Evolutionary conservation across 2,797 vertebrate species (phyloP), one percentile per base, ranked within the genome.

Genomic region (Nyctibius grandis): DNA sequence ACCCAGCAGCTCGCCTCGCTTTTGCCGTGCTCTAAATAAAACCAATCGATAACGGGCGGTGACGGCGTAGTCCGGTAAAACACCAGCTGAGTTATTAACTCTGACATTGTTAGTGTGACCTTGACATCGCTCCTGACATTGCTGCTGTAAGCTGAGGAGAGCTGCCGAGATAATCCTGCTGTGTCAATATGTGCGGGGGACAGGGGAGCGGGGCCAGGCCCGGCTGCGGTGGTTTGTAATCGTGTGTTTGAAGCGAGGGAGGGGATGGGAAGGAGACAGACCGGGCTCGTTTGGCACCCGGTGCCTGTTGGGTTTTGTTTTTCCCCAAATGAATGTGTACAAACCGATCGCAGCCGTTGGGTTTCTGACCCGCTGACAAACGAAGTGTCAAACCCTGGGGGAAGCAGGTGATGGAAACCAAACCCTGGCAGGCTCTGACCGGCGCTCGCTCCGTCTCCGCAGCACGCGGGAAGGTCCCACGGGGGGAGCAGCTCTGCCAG

Each of bases 81-180:
- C 21, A 60, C 14, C 69, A 28, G 78, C 82, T 88, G 91, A 88
- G 91, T 93, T 42, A 95, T 95, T 95, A 91, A 95, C 89, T 45
- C 9, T 1, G 34, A 18, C 29, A 31, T 68, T 91, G 89, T 73
- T 47, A 9, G 48, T 29, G 64, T 21, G 73, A 68, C 54, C 82
- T n/a, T n/a, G n/a, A n/a, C n/a, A n/a, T n/a, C n/a, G n/a, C 67
- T 90, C 75, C 92, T 90, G 93, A 92, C 83, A 72, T 26, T 72
- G 87, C 79, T 70, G 54, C 65, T 18, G 12, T 18, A n/a, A n/a
- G n/a, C n/a, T n/a, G n/a, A n/a, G n/a, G n/a, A n/a, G n/a, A n/a
- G n/a, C n/a, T n/a, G n/a, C n/a, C n/a, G n/a, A n/a, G n/a, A n/a
- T n/a, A 61, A 42, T 23, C 11, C 64, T 26, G 42, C 68, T 72